A percentile compares a stretch with the other conserved stretches of the same genome.
These are phyloP conservation scores for Petrolisthes manimaculis DNA, from an alignment of 2,888 invertebrate genomes.

Conservation along the genomic window DNA sequence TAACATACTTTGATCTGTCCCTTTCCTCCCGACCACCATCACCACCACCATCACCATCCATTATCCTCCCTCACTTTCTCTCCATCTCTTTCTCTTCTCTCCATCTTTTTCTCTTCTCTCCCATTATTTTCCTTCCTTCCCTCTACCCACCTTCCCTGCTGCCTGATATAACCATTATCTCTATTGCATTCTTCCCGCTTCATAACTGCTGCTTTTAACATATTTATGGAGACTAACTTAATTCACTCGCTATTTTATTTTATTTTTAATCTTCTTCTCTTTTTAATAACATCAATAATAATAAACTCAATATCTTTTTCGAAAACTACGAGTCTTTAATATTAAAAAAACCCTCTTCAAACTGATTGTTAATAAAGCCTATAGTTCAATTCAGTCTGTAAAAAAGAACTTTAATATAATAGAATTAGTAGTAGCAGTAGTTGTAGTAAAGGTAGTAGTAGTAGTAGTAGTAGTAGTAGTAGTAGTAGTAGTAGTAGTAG, in stretches of 20 bases:
- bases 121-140: background rate
- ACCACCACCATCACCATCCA: background rate
- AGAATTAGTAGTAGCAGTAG: background rate
- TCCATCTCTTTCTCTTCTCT: background rate
- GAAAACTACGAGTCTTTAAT: too few relatives aligned
- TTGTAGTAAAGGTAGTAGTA: slow-evolving; percentile 3
- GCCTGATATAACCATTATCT: background rate
- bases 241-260: too few relatives aligned
- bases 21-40: background rate
- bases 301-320: too few relatives aligned
- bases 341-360: too few relatives aligned
- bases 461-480: background rate
- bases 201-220: background rate
- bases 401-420: background rate
- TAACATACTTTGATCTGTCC: background rate
- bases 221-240: too few relatives aligned
- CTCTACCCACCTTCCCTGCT: background rate
- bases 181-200: background rate
- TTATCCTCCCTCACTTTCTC: background rate
- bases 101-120: background rate
- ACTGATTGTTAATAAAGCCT: too few relatives aligned
- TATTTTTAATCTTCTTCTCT: too few relatives aligned
- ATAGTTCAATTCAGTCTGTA: too few relatives aligned
- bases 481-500: too few relatives aligned
- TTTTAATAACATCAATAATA: too few relatives aligned